phyloP scores from a whole-genome alignment of 2,888 invertebrate species.

The Andricus curvator region DNA sequence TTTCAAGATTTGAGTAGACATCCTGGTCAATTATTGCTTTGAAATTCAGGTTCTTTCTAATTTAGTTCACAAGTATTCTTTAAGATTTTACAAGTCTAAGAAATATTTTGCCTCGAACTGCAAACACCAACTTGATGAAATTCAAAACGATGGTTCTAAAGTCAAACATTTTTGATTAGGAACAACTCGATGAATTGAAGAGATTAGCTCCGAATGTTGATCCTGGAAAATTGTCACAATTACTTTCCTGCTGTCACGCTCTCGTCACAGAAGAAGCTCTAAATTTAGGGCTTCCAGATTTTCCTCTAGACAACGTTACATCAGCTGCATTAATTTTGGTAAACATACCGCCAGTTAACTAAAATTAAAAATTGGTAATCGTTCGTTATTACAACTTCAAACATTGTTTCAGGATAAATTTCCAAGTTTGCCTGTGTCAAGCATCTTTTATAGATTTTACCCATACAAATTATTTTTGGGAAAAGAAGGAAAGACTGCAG shows the following conservation, averaged over 20 bases:
- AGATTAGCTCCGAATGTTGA: constrained; percentile 80
- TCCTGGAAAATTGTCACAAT: constrained; percentile 78
- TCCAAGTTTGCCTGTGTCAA: constrained; percentile 83
- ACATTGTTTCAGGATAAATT: constrained; percentile 83
- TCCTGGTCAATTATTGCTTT: neutral
- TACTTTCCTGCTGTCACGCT: constrained; percentile 85
- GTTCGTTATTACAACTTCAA: constrained; percentile 44
- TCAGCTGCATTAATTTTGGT: constrained; percentile 85
- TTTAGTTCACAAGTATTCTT: too few species aligned
- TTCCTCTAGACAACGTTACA: constrained; percentile 90
- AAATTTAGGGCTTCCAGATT: constrained; percentile 90
- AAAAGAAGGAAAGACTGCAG: constrained; percentile 87
- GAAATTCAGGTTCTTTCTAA: neutral
- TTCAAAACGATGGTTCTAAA: too few species aligned
- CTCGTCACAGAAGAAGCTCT: constrained; percentile 87
- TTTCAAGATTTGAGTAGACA: too few species aligned
- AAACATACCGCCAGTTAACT: constrained; percentile 44
- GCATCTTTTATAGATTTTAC: constrained; percentile 88
- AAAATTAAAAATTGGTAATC: constrained; percentile 40
- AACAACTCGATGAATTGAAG: constrained; percentile 80
- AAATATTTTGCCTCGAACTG: neutral
- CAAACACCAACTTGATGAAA: too few species aligned
- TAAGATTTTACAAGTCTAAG: neutral
- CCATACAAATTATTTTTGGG: constrained; percentile 90
- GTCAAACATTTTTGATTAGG: constrained; percentile 76